Conservation (phyloP, 1,140 invertebrate species). For the Drosophila pectinifera region DNA sequence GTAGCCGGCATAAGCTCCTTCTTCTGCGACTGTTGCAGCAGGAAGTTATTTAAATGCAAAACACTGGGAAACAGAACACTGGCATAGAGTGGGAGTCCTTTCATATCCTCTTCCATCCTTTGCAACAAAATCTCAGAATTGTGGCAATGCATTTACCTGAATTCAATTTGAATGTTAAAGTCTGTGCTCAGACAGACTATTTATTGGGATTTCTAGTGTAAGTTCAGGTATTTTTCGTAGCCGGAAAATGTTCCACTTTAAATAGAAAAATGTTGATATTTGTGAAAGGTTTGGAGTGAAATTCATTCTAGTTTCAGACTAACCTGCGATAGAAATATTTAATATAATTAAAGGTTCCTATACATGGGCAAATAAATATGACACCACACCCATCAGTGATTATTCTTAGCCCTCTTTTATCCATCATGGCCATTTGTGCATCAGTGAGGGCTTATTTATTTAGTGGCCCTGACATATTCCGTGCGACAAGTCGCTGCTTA, state of each 20-base stretch:
- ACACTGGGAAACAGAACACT: slow-evolving; percentile 36
- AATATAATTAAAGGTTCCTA: not conserved
- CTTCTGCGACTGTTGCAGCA: slow-evolving; percentile 14
- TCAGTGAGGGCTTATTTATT: slow-evolving; percentile 61
- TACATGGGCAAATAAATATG: not conserved
- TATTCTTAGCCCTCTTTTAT: slow-evolving; percentile 1
- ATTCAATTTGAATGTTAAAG: slow-evolving; percentile 59
- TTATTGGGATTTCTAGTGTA: slow-evolving; percentile 2
- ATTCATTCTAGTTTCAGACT: not conserved
- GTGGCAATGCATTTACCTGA: slow-evolving; percentile 22
- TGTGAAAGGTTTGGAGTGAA: not conserved
- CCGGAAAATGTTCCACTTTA: not conserved
- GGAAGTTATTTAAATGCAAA: slow-evolving; percentile 71
- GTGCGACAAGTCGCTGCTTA: slow-evolving; percentile 39
- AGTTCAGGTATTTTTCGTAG: slow-evolving; percentile 6
- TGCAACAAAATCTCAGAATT: slow-evolving; percentile 45
- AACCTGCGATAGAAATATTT: not conserved
- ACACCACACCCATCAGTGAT: not conserved
- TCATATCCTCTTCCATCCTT: slow-evolving; percentile 15
- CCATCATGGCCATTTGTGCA: slow-evolving; percentile 14
- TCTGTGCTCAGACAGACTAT: slow-evolving; percentile 33
- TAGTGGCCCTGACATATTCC: slow-evolving; percentile 49
- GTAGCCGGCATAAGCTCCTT: slow-evolving; percentile 45
- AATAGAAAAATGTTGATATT: not conserved
- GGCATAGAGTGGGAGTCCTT: slow-evolving; percentile 18